phyloP scores from a whole-genome alignment of 2,113 vertebrate species.

The Melanotaenia duboulayi region DNA sequence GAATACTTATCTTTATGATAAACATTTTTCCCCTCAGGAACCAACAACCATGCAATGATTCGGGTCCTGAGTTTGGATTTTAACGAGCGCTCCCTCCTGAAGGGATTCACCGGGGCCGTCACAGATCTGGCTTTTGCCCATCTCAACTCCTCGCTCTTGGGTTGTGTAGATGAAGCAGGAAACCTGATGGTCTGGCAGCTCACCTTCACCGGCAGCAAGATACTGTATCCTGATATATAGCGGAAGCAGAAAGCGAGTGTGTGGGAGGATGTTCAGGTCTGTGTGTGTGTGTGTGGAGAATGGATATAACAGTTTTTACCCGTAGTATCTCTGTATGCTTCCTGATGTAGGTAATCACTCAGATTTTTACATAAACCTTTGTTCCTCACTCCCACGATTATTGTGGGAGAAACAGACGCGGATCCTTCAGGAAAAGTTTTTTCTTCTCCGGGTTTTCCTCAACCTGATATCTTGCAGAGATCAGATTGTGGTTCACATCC shows the following conservation, averaged over 20 bases:
- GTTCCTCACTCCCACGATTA: neutral
- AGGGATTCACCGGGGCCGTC: slow-evolving; percentile 93
- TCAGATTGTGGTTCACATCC: slow-evolving; percentile 92
- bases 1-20: neutral
- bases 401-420: neutral
- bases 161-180: slow-evolving; percentile 95
- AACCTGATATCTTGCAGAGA: slow-evolving; percentile 85
- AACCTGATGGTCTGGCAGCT: slow-evolving; percentile 97
- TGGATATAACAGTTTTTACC: neutral
- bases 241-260: neutral
- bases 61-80: slow-evolving; percentile 91
- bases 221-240: slow-evolving; percentile 88
- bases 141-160: slow-evolving; percentile 93
- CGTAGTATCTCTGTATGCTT: neutral
- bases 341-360: neutral
- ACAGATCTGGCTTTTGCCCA: slow-evolving; percentile 97
- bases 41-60: slow-evolving; percentile 94
- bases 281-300: neutral
- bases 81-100: slow-evolving; percentile 90
- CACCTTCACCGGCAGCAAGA: slow-evolving; percentile 89
- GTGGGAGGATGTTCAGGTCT: neutral
- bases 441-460: slow-evolving; percentile 62
- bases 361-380: neutral
- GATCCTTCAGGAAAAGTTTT: neutral
- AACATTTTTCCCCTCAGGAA: slow-evolving; percentile 77